Percentiles rank a stretch among this genome's conserved stretches.
phyloP scores from a whole-genome alignment of 2,797 vertebrate genomes.

The Hirundo rustica region DNA sequence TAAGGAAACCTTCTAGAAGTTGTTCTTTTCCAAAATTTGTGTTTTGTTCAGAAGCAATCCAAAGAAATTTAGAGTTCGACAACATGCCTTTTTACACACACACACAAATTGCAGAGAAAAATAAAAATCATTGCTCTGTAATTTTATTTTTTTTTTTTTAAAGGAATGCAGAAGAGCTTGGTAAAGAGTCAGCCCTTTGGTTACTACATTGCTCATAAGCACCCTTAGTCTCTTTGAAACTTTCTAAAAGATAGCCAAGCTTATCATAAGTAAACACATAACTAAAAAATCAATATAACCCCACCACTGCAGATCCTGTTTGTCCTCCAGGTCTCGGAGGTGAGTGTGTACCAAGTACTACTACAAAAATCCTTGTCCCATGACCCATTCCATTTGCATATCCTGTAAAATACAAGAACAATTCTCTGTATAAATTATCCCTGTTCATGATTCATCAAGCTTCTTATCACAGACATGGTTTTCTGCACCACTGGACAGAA shows the following conservation, averaged over 20 bases:
- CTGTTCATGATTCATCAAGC: background rate
- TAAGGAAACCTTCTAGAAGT: background rate
- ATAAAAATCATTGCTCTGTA: background rate
- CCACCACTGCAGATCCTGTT: background rate
- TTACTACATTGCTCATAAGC: background rate
- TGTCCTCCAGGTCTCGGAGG: background rate
- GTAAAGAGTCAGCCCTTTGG: background rate
- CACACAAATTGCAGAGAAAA: background rate
- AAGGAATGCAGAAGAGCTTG: background rate
- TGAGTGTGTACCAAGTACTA: background rate
- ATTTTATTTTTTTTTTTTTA: too few relatives aligned
- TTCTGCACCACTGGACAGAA: conserved; percentile 34
- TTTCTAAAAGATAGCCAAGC: background rate
- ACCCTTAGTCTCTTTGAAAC: background rate
- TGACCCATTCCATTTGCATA: background rate
- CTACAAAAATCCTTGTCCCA: background rate
- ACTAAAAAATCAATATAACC: background rate
- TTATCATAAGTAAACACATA: background rate
- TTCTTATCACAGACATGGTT: conserved; percentile 12
- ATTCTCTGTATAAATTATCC: background rate
- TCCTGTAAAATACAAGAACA: background rate
- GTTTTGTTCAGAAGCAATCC: background rate
- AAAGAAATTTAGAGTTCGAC: background rate
- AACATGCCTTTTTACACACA: background rate
- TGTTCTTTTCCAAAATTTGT: background rate